Percentiles rank a stretch among this genome's conserved stretches.
These are phyloP conservation scores for Lepus townsendii DNA, from an alignment of 2,797 vertebrate genomes.

Conservation along the genomic window DNA sequence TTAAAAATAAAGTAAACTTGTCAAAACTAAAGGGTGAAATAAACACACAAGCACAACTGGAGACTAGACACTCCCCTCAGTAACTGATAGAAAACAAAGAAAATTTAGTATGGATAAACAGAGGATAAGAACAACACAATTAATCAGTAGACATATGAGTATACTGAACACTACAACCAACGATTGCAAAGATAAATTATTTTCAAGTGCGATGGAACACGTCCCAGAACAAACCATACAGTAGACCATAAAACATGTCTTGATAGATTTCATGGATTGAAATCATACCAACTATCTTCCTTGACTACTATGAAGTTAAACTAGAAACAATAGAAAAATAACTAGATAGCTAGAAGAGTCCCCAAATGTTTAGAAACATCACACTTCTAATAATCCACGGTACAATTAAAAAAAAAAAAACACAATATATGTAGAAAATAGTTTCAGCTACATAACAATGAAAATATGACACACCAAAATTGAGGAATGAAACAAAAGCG, in stretches of 20 bases:
- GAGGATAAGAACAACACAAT: not conserved
- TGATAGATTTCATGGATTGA: not conserved
- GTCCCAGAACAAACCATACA: not conserved
- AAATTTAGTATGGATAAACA: not conserved
- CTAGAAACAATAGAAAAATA: not conserved
- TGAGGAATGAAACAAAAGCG: not conserved
- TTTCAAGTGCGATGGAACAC: not conserved
- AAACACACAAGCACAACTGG: not conserved
- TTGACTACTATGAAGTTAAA: not conserved
- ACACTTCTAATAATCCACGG: not conserved
- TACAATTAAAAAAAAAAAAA: not conserved
- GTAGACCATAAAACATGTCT: not conserved
- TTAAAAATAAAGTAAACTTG: not conserved
- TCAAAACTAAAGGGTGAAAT: not conserved
- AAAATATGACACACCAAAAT: not conserved
- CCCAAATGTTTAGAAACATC: not conserved
- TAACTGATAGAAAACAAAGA: not conserved
- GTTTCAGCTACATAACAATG: not conserved
- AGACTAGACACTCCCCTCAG: not conserved
- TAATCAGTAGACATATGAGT: not conserved
- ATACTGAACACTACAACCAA: not conserved
- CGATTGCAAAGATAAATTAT: not conserved
- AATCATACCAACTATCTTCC: not conserved
- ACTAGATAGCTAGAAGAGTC: not conserved
- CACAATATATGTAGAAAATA: conserved; percentile 17